A percentile compares a stretch with the other conserved stretches of the same genome.
Conservation (phyloP, 2,797 vertebrate species). For the Rhadinocentrus ornatus region DNA sequence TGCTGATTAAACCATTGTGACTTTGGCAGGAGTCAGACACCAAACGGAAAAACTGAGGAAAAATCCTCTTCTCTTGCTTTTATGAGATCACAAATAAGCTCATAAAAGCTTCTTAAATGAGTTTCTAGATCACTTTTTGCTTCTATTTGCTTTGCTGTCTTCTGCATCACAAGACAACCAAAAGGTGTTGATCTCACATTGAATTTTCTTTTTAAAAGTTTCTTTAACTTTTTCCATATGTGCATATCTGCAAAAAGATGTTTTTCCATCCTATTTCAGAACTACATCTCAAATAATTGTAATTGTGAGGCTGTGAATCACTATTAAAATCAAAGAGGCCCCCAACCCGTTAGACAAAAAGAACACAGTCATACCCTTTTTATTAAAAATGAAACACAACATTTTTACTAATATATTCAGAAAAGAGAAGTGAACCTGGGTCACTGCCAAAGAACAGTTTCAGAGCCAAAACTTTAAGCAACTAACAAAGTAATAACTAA, state of each 20-base stretch:
- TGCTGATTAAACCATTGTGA: slow-evolving; percentile 75
- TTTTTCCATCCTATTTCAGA: slow-evolving; percentile 1
- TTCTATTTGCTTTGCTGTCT: slow-evolving; percentile 27
- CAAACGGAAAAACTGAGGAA: slow-evolving; percentile 68
- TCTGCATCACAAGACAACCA: slow-evolving; percentile 22
- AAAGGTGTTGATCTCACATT: slow-evolving; percentile 27
- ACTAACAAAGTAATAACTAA: neutral
- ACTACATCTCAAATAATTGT: slow-evolving; percentile 8
- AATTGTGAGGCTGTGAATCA: neutral
- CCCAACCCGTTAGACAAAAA: neutral
- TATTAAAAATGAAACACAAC: slow-evolving; percentile 8
- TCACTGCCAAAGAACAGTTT: slow-evolving; percentile 14
- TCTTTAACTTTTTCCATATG: slow-evolving; percentile 2
- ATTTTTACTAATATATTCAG: slow-evolving; percentile 20
- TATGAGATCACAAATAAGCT: slow-evolving; percentile 54
- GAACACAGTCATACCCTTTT: neutral
- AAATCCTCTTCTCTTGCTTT: slow-evolving; percentile 42
- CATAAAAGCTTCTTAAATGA: slow-evolving; percentile 10
- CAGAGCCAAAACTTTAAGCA: slow-evolving; percentile 20
- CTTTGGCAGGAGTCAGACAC: slow-evolving; percentile 64
- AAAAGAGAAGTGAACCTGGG: slow-evolving; percentile 50
- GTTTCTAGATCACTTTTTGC: neutral
- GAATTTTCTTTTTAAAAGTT: slow-evolving; percentile 30
- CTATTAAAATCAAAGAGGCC: neutral
- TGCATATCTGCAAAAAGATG: neutral